Base-by-base conservation (phyloP, 2,888 invertebrate species). In the Anthoptus insignis region DNA sequence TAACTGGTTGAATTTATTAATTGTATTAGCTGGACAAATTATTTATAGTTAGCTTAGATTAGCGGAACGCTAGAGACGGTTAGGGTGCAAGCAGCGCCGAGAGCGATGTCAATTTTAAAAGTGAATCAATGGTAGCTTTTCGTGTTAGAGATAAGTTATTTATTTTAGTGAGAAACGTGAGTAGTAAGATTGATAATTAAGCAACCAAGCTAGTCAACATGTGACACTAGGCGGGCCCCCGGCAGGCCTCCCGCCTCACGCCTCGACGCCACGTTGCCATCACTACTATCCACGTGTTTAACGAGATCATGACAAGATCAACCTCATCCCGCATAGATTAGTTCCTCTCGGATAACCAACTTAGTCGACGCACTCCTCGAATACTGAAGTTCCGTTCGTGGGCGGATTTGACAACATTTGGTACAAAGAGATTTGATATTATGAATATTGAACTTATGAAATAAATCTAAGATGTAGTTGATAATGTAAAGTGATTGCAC, bases 171-270 rank as follows among this genome's bases (percentile, higher is more conserved):
- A 89, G 87, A 82, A 77, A 84, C 79, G 82, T 80, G 84, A 83
- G 82, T 84, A 83, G 78, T 76, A 81, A 78, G 83, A 84, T 86
- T 81, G 84, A 83, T 88, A 86, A 79, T 82, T 88, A 86, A 87
- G 89, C 88, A 89, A 91, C 85, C 82, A 85, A 91, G 91, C 92
- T 91, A 92, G 91, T 92, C 91, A 91, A 81, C 81, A 75, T 75
- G 90, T 83, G 90, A 84, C 84, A 78, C 81, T 70, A 77, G 77
- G 71, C 68, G 72, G 59, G 69, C 66, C 59, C 61, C 34, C 64
- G n/a, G n/a, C n/a, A n/a, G n/a, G n/a, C n/a, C n/a, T n/a, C 61
- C 39, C 64, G 70, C 72, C 74, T 70, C 76, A 74, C 76, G 73
- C 75, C 77, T 77, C 78, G 76, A 79, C 78, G 84, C 85, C 87